A percentile compares a stretch with the other conserved stretches of the same genome.
Evolutionary conservation across 2,113 vertebrate species (phyloP).

Genomic region (Bufo bufo): DNA sequence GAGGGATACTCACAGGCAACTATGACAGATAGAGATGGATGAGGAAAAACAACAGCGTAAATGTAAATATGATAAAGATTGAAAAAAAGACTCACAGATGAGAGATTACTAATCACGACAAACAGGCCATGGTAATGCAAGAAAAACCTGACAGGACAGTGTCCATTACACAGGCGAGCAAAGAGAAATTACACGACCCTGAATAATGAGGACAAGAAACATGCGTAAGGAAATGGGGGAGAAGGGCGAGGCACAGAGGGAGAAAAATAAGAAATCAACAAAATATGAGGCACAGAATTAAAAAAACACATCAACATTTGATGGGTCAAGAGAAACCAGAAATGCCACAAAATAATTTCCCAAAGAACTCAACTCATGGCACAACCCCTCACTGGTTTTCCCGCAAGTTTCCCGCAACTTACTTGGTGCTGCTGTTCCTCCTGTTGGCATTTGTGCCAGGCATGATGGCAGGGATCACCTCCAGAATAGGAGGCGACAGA

Average conservation of each 20-base stretch:
- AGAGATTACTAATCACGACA: slow-evolving; percentile 49
- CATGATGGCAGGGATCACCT: slow-evolving; percentile 65
- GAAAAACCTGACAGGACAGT: slow-evolving; percentile 50
- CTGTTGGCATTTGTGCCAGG: slow-evolving; percentile 66
- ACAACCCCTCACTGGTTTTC: not conserved
- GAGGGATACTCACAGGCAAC: not conserved
- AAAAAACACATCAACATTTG: not conserved
- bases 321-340: not conserved
- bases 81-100: slow-evolving; percentile 54
- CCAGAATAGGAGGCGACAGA: slow-evolving; percentile 61
- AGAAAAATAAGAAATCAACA: not conserved
- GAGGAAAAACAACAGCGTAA: not conserved
- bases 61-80: slow-evolving; percentile 38
- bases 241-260: not conserved
- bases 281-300: slow-evolving; percentile 16
- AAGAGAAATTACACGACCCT: slow-evolving; percentile 40
- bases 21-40: not conserved
- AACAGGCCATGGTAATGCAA: slow-evolving; percentile 55
- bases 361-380: not conserved
- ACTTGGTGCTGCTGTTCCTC: slow-evolving; percentile 91
- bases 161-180: slow-evolving; percentile 47
- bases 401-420: slow-evolving; percentile 60
- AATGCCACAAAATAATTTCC: not conserved
- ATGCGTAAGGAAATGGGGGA: slow-evolving; percentile 32
- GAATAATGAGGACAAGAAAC: slow-evolving; percentile 50